Evolutionary conservation across 2,113 vertebrate genomes (phyloP).

Genomic region (western clawed frog (Xenopus tropicalis)): DNA sequence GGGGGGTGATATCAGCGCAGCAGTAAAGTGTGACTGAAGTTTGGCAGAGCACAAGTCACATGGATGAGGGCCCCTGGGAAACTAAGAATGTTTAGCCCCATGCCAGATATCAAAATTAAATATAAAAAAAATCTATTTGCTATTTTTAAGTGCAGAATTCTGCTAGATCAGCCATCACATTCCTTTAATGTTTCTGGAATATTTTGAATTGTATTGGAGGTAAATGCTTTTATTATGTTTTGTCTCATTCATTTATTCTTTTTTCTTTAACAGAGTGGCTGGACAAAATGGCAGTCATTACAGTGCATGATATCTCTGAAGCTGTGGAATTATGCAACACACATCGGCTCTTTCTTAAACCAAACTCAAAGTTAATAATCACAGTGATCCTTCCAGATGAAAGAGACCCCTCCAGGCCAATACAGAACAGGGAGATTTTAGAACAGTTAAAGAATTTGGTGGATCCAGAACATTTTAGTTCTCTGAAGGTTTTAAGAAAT

Average conservation of each 20-base stretch:
- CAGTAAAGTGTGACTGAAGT: no score
- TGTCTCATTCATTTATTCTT: background rate
- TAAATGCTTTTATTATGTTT: no score
- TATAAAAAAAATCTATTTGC: no score
- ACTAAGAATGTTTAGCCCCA: no score
- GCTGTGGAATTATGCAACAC: conserved; percentile 58
- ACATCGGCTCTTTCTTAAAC: conserved; percentile 64
- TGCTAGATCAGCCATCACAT: no score
- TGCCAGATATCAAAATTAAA: no score
- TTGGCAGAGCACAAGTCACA: no score
- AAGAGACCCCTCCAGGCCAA: conserved; percentile 43
- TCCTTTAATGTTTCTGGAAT: no score
- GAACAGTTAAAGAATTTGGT: conserved; percentile 63
- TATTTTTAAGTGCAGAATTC: no score
- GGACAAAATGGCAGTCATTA: conserved; percentile 56
- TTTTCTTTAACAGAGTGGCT: conserved; percentile 47
- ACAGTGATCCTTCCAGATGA: conserved; percentile 58
- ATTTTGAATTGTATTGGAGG: no score
- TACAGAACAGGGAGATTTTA: conserved; percentile 66
- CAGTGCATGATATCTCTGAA: conserved; percentile 65
- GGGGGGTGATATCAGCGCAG: no score
- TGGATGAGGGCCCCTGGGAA: no score
- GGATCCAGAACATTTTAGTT: conserved; percentile 62
- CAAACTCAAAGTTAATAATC: conserved; percentile 63
- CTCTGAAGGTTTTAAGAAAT: conserved; percentile 58